Evolutionary conservation across 2,888 invertebrate genomes (phyloP).

Genomic region (Zele albiditarsus): DNA sequence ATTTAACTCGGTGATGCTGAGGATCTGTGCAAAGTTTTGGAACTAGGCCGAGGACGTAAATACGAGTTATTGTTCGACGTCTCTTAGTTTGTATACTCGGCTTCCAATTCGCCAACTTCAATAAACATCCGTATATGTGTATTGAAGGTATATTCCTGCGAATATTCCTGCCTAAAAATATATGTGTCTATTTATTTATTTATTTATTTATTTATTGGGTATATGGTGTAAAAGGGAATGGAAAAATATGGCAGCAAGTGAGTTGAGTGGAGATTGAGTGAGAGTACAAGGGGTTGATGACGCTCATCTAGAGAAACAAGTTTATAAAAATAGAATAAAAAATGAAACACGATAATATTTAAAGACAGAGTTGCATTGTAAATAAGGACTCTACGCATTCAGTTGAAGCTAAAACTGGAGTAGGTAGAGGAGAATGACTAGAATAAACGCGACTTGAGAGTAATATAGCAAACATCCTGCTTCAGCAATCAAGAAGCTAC

Average conservation of each 20-base stretch:
- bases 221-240: neutral
- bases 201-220: neutral
- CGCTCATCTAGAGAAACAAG: neutral
- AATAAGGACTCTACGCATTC: neutral
- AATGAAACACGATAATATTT: neutral
- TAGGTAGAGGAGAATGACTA: neutral
- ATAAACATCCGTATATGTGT: neutral
- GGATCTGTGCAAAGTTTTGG: constrained; percentile 46
- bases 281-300: neutral
- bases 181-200: neutral
- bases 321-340: neutral
- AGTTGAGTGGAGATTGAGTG: neutral
- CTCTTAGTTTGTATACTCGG: constrained; percentile 43
- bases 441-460: constrained; percentile 23
- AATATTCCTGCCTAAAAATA: too few species aligned
- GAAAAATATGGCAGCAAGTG: neutral
- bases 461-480: constrained; percentile 31
- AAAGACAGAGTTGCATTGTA: neutral
- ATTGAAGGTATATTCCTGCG: neutral
- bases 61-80: constrained; percentile 54
- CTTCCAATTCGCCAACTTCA: constrained; percentile 36
- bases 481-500: constrained; percentile 21
- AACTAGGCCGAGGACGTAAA: constrained; percentile 55
- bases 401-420: neutral
- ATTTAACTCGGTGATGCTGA: constrained; percentile 50